Evolutionary conservation across 2,797 vertebrate species (phyloP).

Genomic region (Myotis vivesi): DNA sequence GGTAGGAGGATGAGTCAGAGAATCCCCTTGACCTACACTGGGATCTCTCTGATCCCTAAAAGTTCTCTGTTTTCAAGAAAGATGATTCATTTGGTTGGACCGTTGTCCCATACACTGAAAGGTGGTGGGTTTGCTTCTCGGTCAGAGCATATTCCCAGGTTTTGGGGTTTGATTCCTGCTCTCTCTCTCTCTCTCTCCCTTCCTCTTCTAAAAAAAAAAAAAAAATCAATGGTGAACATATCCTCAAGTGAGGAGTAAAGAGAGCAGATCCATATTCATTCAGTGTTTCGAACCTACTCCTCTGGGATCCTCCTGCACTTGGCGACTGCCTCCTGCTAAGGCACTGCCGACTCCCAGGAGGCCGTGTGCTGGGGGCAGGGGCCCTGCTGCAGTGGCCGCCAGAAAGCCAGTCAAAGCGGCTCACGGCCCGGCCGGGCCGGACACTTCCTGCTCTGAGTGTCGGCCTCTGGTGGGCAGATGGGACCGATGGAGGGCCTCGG

Average conservation of each 20-base stretch:
- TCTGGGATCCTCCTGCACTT: neutral
- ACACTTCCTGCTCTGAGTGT: neutral
- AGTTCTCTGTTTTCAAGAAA: neutral
- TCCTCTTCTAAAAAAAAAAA: too few species aligned
- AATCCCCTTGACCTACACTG: neutral
- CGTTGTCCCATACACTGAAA: neutral
- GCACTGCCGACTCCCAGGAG: neutral
- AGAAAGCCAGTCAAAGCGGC: neutral
- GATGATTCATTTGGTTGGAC: neutral
- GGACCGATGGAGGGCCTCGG: rapidly evolving
- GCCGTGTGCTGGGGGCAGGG: neutral
- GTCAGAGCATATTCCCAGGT: too few species aligned
- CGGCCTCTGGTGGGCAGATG: neutral
- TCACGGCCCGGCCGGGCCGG: neutral
- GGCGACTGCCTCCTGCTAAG: neutral
- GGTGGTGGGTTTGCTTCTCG: neutral
- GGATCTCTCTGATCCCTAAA: neutral
- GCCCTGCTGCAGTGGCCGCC: neutral
- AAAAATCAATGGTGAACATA: too few species aligned
- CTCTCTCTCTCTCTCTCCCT: neutral
- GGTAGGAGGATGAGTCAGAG: neutral
- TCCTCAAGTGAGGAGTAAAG: neutral
- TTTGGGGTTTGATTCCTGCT: neutral
- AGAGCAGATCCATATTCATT: neutral
- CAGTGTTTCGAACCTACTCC: neutral